Evolutionary conservation across 2,797 vertebrate species (phyloP).

Genomic region (Hemitrygon akajei): DNA sequence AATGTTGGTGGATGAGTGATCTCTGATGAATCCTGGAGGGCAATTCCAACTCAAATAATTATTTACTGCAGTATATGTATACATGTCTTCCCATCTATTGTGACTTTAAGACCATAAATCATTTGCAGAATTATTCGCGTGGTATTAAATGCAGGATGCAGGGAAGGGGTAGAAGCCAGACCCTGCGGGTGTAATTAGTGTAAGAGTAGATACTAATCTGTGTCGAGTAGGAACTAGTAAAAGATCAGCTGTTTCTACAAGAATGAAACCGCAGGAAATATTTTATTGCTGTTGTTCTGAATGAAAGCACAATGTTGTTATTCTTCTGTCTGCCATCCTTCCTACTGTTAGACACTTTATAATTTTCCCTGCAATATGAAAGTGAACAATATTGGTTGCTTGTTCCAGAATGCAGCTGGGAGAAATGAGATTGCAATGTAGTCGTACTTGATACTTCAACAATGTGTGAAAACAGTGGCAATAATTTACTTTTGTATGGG

Average conservation of each 20-base stretch:
- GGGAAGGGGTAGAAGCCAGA: conserved; percentile 41
- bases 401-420: conserved; percentile 43
- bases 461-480: not conserved
- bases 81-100: conserved; percentile 18
- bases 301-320: conserved; percentile 56
- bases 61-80: conserved; percentile 36
- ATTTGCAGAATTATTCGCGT: conserved; percentile 32
- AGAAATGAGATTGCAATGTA: conserved; percentile 39
- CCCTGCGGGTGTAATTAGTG: conserved; percentile 40
- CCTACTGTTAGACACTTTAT: conserved; percentile 54
- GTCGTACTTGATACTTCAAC: not conserved
- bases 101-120: conserved; percentile 26
- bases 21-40: conserved; percentile 35
- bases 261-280: conserved; percentile 66
- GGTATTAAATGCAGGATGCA: conserved; percentile 42
- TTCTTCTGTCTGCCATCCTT: conserved; percentile 59
- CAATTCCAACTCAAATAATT: conserved; percentile 41
- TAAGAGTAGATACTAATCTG: conserved; percentile 64
- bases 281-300: conserved; percentile 67
- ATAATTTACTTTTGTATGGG: not conserved
- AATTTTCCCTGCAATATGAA: conserved; percentile 44
- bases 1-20: conserved; percentile 25
- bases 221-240: conserved; percentile 64
- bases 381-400: conserved; percentile 51
- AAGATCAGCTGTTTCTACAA: conserved; percentile 63